These are phyloP conservation scores for Cavia aperea DNA, from an alignment of 2,113 vertebrate species.

Conservation along the genomic window DNA sequence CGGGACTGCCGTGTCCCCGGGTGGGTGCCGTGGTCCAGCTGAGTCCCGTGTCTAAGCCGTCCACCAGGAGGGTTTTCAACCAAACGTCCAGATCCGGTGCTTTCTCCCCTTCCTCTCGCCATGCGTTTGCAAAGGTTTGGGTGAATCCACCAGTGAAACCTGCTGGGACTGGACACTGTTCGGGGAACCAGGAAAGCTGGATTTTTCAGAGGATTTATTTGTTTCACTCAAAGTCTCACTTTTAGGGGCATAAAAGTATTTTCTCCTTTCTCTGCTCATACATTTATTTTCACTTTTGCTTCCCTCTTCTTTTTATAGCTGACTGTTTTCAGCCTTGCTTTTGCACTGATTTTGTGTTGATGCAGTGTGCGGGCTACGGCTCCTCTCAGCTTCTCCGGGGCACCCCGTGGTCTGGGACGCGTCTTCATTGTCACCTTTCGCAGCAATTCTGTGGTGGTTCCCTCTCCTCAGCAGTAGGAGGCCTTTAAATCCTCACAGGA, in stretches of 20 bases:
- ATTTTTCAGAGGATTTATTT: neutral
- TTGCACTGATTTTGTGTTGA: neutral
- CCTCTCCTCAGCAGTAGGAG: neutral
- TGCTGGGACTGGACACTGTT: neutral
- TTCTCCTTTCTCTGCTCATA: neutral
- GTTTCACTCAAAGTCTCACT: neutral
- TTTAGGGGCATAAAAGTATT: neutral
- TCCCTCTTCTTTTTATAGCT: neutral
- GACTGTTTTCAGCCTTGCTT: neutral
- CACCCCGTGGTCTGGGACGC: neutral
- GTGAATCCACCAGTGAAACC: neutral
- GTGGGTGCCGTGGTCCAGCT: neutral
- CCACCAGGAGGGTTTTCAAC: neutral
- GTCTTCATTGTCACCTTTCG: neutral
- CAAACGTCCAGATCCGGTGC: neutral
- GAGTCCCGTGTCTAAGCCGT: neutral
- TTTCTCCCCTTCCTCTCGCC: neutral
- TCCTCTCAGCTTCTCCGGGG: neutral
- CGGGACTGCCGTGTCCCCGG: neutral
- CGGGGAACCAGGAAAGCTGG: neutral
- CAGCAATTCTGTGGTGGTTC: neutral
- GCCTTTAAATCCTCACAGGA: neutral
- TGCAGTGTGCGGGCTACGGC: too few species aligned
- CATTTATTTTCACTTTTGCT: neutral
- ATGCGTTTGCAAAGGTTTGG: neutral